Base-by-base conservation (phyloP, 2,888 invertebrate genomes). In the Rhagophthalmus giganteus region DNA sequence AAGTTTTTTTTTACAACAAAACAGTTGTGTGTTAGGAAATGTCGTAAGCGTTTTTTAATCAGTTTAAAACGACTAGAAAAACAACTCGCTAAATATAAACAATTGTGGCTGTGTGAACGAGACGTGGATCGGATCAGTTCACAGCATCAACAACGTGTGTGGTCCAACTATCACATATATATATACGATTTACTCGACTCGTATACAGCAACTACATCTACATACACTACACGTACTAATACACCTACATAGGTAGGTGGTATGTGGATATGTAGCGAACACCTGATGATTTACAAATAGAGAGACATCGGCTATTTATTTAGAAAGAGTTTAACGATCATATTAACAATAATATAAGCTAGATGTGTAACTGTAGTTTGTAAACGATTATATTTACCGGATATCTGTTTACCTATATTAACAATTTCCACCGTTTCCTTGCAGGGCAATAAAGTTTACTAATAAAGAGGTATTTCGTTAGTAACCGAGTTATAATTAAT, bases 141-240 rank as follows among this genome's bases (percentile, higher is more conserved):
- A 64, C 66, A 65, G 66, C 66, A 65, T 61, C 60, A 59, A 39
- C 66, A 54, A 63, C 66, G 66, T 66, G 66, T 66, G 66, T 66
- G 65, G 66, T 66, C 65, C 61, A 51, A 26, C 55, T 54, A 56
- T 60, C 57, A 58, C 61, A 59, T 56, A 59, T 54, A 56, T 57
- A 54, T 45, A 38, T 26, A 37, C 53, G 33, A 27, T 39, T 38
- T 24, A 16, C 44, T 27, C 20, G 40, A 25, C 30, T 40, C 26
- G 33, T 40, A 40, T 25, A 47, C 40, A 52, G 41, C 46, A 46
- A 40, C 39, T 33, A 49, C 34, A 54, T 39, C 31, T 48, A 48
- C 44, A 54, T 49, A 47, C 49, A 31, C 27, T 34, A 39, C 46
- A 38, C 28, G 24, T 39, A 45, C 54, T 34, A 44, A 50, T 50